Conservation (phyloP, 2,888 invertebrate genomes). For the Ischnura elegans region DNA sequence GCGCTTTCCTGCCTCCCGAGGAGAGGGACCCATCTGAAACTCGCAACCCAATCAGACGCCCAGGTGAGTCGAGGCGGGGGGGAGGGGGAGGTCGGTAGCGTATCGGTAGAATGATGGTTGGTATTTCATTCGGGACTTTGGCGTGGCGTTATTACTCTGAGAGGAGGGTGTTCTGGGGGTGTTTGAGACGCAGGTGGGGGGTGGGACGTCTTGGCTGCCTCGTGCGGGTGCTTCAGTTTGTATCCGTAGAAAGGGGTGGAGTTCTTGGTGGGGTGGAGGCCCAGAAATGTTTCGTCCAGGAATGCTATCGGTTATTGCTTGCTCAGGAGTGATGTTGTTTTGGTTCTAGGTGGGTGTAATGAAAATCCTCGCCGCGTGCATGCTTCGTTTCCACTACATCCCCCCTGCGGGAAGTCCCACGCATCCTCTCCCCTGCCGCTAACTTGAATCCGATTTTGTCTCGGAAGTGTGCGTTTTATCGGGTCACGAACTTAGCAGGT, state of each 20-base stretch:
- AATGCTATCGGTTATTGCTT: constrained; percentile 31
- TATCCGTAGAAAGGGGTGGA: background rate
- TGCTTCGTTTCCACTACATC: background rate
- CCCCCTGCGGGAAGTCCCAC: background rate
- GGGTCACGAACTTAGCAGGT: too few species aligned
- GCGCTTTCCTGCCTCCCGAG: background rate
- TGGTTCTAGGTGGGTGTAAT: background rate
- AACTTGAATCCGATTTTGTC: constrained; percentile 17
- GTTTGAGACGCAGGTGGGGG: background rate
- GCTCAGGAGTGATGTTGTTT: background rate
- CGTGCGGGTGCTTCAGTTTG: background rate
- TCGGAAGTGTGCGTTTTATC: too few species aligned
- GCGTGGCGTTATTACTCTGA: background rate
- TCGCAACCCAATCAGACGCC: background rate
- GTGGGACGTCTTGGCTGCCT: background rate
- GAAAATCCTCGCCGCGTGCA: background rate
- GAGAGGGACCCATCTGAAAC: background rate
- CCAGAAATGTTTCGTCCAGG: constrained; percentile 18
- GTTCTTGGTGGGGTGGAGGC: background rate
- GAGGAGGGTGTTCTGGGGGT: background rate
- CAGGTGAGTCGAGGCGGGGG: background rate
- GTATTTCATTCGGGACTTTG: constrained; percentile 29
- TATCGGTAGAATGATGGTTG: background rate
- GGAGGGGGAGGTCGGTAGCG: background rate
- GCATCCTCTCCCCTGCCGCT: background rate